These are phyloP conservation scores for Ataeniobius toweri DNA, from an alignment of 2,797 vertebrate species.

Conservation along the genomic window DNA sequence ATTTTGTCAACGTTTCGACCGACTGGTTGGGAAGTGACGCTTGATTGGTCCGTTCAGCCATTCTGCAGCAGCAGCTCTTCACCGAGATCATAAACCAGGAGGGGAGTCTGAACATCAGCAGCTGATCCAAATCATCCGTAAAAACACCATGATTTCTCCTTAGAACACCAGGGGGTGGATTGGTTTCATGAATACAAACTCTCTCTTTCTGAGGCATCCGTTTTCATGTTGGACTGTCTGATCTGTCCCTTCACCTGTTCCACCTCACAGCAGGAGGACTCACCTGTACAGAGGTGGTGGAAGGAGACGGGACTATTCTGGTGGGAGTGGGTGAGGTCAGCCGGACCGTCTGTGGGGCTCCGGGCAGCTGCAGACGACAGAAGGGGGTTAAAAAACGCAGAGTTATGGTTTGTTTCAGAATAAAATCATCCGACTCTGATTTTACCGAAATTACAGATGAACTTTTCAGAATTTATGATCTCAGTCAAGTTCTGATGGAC, in stretches of 20 bases:
- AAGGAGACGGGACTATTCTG: constrained; percentile 67
- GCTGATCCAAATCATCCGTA: no score
- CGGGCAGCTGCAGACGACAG: constrained; percentile 48
- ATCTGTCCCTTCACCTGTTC: neutral
- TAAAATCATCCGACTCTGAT: neutral
- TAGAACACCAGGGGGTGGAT: no score
- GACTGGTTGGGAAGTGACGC: no score
- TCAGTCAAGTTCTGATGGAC: neutral
- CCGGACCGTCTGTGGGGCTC: constrained; percentile 62
- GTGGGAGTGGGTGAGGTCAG: constrained; percentile 66
- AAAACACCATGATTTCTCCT: no score
- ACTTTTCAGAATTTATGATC: neutral
- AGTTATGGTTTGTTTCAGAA: neutral
- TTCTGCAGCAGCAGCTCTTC: no score
- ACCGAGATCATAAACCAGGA: no score
- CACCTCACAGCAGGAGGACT: neutral
- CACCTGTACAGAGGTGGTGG: constrained; percentile 66
- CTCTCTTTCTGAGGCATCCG: neutral
- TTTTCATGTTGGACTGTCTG: neutral
- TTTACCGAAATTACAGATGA: neutral
- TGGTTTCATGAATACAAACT: neutral
- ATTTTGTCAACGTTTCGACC: no score
- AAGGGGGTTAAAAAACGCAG: neutral
- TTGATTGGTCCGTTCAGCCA: no score
- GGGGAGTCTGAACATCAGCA: no score